Evolutionary conservation across 2,888 invertebrate species (phyloP).

Genomic region (Heteropelma amictum): DNA sequence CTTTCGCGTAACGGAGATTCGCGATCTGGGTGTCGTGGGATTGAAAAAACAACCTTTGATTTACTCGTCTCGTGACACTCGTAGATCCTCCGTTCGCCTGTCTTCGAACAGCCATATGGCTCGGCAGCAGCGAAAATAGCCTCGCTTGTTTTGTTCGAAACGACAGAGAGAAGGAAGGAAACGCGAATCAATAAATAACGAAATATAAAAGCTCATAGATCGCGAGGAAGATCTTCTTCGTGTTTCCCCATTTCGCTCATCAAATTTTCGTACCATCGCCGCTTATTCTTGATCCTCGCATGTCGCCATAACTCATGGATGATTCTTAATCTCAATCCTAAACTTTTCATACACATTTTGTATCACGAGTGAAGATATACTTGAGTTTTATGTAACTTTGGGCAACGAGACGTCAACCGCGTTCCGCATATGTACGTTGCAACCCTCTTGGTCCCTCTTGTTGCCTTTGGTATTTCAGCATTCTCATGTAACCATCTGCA

Average conservation of each 20-base stretch:
- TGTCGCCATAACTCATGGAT: no score
- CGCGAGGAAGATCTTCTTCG: constrained; percentile 14
- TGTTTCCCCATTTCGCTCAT: not conserved
- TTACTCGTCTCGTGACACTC: constrained; percentile 74
- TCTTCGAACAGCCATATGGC: not conserved
- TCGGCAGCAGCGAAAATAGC: not conserved
- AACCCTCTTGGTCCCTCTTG: no score
- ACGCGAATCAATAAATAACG: not conserved
- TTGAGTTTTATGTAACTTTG: no score
- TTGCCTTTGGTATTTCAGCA: no score
- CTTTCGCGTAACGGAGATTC: constrained; percentile 51
- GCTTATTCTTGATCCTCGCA: no score
- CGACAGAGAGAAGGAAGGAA: not conserved
- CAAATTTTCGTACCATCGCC: not conserved
- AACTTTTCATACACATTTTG: no score
- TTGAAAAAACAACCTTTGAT: constrained; percentile 73
- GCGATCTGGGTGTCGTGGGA: constrained; percentile 65
- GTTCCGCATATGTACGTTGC: no score
- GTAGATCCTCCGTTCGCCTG: constrained; percentile 63
- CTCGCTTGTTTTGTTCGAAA: not conserved
- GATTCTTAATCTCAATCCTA: no score
- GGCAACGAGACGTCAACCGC: no score
- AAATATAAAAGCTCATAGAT: not conserved
- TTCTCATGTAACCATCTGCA: no score
- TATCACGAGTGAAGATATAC: no score